These are phyloP conservation scores for Bacillus rossius DNA, from an alignment of 1,140 invertebrate species.

Conservation along the genomic window DNA sequence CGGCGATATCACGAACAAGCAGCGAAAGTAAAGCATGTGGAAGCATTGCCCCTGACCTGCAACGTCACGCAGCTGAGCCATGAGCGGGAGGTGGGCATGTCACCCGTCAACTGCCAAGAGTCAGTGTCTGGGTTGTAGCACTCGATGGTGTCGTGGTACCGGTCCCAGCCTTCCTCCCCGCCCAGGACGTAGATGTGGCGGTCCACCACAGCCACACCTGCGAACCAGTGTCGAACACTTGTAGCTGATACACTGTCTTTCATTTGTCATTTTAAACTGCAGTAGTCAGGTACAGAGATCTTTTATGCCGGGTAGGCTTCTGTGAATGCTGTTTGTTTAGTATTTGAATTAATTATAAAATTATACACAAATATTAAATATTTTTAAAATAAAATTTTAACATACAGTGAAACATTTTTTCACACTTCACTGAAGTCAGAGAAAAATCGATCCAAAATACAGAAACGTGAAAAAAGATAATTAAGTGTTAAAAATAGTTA, in stretches of 20 bases:
- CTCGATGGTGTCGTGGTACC: slow-evolving; percentile 46
- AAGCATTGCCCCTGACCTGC: too few relatives aligned
- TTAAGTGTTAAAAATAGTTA: too few relatives aligned
- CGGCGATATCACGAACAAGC: too few relatives aligned
- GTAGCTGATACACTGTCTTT: background rate
- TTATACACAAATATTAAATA: too few relatives aligned
- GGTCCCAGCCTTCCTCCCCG: slow-evolving; percentile 51
- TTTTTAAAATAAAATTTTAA: too few relatives aligned
- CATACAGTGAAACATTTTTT: too few relatives aligned
- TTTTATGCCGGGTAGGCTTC: background rate
- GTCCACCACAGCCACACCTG: slow-evolving; percentile 44
- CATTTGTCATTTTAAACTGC: background rate
- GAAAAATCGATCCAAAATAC: too few relatives aligned
- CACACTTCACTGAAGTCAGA: too few relatives aligned
- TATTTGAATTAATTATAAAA: background rate
- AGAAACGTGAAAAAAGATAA: too few relatives aligned
- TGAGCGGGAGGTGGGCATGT: slow-evolving; percentile 46
- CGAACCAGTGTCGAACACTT: slow-evolving; percentile 1
- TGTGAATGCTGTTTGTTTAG: background rate
- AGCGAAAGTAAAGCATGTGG: too few relatives aligned
- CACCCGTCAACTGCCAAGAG: slow-evolving; percentile 43
- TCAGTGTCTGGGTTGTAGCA: slow-evolving; percentile 44
- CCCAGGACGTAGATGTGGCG: slow-evolving; percentile 48
- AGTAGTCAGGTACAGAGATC: background rate
- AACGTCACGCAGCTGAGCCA: slow-evolving; percentile 48